phyloP scores from a whole-genome alignment of 2,888 invertebrate species.

The Notocelia uddmanniana region DNA sequence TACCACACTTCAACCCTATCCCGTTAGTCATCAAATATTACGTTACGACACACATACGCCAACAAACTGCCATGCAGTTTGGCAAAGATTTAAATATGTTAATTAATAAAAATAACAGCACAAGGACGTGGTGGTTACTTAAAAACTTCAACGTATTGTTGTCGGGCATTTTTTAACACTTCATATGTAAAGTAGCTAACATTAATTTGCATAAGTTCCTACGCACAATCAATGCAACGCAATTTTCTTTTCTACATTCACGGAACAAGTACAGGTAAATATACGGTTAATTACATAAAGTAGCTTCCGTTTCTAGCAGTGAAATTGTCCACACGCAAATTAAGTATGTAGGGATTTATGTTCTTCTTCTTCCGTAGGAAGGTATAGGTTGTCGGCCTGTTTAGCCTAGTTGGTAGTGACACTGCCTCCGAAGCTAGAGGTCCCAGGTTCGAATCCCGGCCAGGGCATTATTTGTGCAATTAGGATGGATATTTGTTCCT shows the following conservation, averaged over 20 bases:
- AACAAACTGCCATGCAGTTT: too few species aligned
- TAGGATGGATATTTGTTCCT: too few species aligned
- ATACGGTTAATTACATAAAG: slow-evolving; percentile 17
- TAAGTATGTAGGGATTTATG: background rate
- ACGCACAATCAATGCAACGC: slow-evolving; percentile 12
- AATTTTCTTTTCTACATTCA: slow-evolving; percentile 2
- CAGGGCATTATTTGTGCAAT: too few species aligned
- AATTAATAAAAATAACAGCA: too few species aligned
- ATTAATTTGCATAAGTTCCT: slow-evolving; percentile 22
- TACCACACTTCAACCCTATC: too few species aligned
- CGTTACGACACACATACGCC: too few species aligned
- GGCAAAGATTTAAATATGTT: too few species aligned
- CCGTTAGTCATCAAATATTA: too few species aligned
- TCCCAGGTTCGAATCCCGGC: too few species aligned
- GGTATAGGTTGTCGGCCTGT: too few species aligned
- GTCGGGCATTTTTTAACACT: slow-evolving; percentile 1
- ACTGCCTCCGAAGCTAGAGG: too few species aligned
- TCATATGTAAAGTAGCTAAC: slow-evolving; percentile 23
- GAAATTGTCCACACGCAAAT: slow-evolving; percentile 27
- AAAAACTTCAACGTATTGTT: slow-evolving; percentile 1
- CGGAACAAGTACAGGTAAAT: slow-evolving; percentile 12
- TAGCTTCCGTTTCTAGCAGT: slow-evolving; percentile 10
- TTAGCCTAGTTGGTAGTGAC: too few species aligned
- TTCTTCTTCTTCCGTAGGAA: slow-evolving; percentile 20
- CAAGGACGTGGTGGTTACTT: background rate